Evolutionary conservation across 2,888 invertebrate species (phyloP).

Genomic region (Tinea trinotella): DNA sequence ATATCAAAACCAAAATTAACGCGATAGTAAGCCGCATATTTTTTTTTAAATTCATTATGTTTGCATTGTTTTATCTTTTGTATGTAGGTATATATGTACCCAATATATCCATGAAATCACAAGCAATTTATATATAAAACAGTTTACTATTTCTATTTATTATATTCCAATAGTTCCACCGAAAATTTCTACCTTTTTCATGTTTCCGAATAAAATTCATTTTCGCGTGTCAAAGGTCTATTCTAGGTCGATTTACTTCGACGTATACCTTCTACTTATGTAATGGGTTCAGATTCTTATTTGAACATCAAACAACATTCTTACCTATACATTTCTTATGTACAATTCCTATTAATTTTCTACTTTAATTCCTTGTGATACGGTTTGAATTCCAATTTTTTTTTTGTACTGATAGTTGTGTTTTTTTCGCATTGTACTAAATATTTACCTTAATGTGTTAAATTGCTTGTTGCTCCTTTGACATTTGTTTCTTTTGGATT

Average conservation of each 20-base stretch:
- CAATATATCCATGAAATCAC: no score
- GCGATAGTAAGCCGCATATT: no score
- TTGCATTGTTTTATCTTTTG: no score
- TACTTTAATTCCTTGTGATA: background rate
- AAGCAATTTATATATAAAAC: background rate
- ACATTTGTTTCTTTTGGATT: constrained; percentile 11
- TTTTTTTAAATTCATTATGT: no score
- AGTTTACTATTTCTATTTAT: background rate
- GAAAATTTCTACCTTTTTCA: constrained; percentile 4
- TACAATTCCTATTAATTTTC: background rate
- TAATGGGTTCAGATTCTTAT: constrained; percentile 17
- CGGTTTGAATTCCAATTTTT: background rate
- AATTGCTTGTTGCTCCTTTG: constrained; percentile 17
- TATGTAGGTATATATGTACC: no score
- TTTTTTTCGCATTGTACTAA: constrained; percentile 23
- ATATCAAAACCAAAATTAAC: no score
- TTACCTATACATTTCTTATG: constrained; percentile 2
- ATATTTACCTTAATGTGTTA: constrained; percentile 26
- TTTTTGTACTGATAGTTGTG: background rate
- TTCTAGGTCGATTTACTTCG: constrained; percentile 16
- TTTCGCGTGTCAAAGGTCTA: constrained; percentile 17
- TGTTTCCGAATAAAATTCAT: constrained; percentile 11
- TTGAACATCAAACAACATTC: constrained; percentile 7
- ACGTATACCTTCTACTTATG: constrained; percentile 16
- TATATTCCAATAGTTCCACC: background rate